Percentiles rank a stretch among this genome's conserved stretches.
Conservation (phyloP, 2,888 invertebrate genomes). For the Venustoraphidia nigricollis region DNA sequence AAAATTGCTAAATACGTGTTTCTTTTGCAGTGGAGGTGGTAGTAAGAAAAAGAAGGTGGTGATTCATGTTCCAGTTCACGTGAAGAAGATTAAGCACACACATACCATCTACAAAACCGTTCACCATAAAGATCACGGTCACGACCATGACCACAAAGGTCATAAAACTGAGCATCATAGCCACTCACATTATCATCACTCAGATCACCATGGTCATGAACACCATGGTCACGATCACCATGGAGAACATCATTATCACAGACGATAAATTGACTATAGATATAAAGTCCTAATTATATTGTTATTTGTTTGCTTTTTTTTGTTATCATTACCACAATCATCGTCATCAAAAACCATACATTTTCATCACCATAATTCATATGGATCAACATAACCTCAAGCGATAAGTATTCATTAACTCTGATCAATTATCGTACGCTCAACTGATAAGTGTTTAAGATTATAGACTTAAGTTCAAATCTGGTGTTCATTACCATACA, state of each 20-base stretch:
- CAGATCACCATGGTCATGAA: constrained; percentile 13
- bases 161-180: constrained; percentile 9
- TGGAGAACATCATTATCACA: constrained; percentile 16
- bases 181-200: constrained; percentile 15
- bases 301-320: too few relatives aligned
- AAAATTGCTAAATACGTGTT: too few relatives aligned
- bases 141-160: constrained; percentile 8
- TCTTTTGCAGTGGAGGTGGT: too few relatives aligned
- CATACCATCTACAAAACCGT: constrained; percentile 57
- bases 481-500: too few relatives aligned
- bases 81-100: constrained; percentile 53
- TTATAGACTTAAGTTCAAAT: too few relatives aligned
- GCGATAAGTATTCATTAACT: too few relatives aligned
- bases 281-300: not conserved
- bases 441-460: too few relatives aligned
- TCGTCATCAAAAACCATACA: too few relatives aligned
- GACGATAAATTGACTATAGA: constrained; percentile 11
- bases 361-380: too few relatives aligned
- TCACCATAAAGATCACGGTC: constrained; percentile 33
- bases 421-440: too few relatives aligned
- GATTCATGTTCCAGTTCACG: constrained; percentile 49
- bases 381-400: too few relatives aligned
- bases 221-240: constrained; percentile 15
- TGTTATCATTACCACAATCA: too few relatives aligned
- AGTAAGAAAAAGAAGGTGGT: constrained; percentile 44